A percentile compares a stretch with the other conserved stretches of the same genome.
phyloP scores from a whole-genome alignment of 2,797 vertebrate species.

The Choloepus didactylus region DNA sequence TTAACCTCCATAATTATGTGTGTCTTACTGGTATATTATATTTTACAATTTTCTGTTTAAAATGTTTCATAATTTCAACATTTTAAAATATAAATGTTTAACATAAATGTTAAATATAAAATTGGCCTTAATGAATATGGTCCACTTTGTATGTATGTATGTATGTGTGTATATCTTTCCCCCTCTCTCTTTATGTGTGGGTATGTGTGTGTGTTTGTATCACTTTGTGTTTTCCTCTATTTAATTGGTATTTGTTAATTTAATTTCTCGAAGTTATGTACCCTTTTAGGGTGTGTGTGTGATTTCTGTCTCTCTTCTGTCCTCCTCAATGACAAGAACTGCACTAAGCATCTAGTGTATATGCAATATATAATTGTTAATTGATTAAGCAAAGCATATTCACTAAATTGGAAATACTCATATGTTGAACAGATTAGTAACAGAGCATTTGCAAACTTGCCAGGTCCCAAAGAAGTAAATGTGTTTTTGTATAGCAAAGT shows the following conservation, averaged over 20 bases:
- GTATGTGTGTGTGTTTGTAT: background rate
- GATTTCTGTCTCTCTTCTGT: background rate
- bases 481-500: background rate
- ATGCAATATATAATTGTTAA: background rate
- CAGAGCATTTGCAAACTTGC: background rate
- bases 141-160: background rate
- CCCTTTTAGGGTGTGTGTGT: background rate
- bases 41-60: background rate
- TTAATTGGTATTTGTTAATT: background rate
- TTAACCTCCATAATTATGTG: background rate
- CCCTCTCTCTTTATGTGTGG: background rate
- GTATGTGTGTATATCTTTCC: too few species aligned
- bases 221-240: background rate
- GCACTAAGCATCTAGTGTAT: background rate
- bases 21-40: background rate
- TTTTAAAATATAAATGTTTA: background rate
- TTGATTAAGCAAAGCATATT: background rate
- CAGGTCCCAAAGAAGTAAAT: background rate
- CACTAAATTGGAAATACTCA: background rate
- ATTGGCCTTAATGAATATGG: background rate
- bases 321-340: background rate
- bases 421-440: background rate
- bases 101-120: background rate
- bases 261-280: background rate
- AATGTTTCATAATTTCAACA: constrained; percentile 3